Base-by-base conservation (phyloP, 2,797 vertebrate species). In the Chelmon rostratus region DNA sequence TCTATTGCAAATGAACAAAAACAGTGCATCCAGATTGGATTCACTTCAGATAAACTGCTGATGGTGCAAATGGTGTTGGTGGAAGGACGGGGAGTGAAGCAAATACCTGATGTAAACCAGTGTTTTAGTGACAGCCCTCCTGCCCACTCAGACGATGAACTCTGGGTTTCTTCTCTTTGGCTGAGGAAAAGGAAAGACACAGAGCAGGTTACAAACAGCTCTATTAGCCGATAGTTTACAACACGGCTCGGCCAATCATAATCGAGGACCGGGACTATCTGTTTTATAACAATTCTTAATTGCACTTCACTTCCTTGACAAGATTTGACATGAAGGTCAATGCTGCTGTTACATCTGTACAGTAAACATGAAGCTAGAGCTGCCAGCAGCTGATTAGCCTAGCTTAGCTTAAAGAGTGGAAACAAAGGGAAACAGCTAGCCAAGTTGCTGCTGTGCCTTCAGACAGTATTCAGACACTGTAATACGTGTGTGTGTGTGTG, bases 71-170 rank as follows among this genome's bases (percentile, higher is more conserved):
- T n/a, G n/a, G n/a, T n/a, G n/a, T n/a, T n/a, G n/a, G n/a, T n/a
- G n/a, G n/a, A n/a, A n/a, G n/a, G n/a, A n/a, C n/a, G n/a, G n/a
- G n/a, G n/a, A 52, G 13, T 52, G 46, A 46, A 31, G 35, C 23
- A 44, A 10, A 23, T 91, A 93, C 91, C 89, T 90, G 86, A 86
- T 68, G 80, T 74, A 47, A 77, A 83, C 16, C n/a, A 42, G 31
- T 81, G 50, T 65, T 73, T 73, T 58, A n/a, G 37, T 54, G 67
- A 69, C 49, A 71, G 63, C 53, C 23, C 68, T 61, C 52, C 76
- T 72, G 76, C 54, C 67, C 83, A 68, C 76, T 68, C 77, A 68
- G 83, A 73, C 66, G 80, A 67, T 70, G n/a, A 75, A 67, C 67
- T 69, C 25, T 61, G 65, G 42, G 35, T 66, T 76, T 72, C 53